phyloP scores from a whole-genome alignment of 2,888 invertebrate species.

The Melinaea marsaeus region DNA sequence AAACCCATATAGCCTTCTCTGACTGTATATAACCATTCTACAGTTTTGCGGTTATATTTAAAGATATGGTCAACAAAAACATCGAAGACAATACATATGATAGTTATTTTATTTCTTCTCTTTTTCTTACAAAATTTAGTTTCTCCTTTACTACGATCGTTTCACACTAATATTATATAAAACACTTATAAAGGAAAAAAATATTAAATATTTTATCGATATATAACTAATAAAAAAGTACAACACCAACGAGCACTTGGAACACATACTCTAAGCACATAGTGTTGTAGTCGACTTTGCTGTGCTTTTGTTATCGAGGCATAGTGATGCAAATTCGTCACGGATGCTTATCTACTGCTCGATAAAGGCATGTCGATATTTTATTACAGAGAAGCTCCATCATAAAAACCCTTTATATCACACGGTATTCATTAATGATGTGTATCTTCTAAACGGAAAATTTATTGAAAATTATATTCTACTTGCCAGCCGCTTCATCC shows the following conservation, averaged over 20 bases:
- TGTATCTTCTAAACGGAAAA: constrained; percentile 38
- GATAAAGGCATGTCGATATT: constrained; percentile 72
- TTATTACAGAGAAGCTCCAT: constrained; percentile 62
- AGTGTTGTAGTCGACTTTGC: no score
- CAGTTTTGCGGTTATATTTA: no score
- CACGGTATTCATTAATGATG: constrained; percentile 50
- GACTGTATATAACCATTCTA: no score
- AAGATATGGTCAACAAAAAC: no score
- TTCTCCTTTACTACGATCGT: no score
- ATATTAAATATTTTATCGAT: constrained; percentile 70
- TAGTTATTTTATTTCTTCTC: no score
- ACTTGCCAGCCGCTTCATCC: no score
- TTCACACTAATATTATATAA: constrained; percentile 23
- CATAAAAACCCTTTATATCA: constrained; percentile 56
- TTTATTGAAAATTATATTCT: constrained; percentile 17
- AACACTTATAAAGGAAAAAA: constrained; percentile 50
- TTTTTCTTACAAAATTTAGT: no score
- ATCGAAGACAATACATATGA: no score
- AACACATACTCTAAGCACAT: no score
- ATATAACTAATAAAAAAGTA: constrained; percentile 27
- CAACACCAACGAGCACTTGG: no score
- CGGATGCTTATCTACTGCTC: constrained; percentile 74
- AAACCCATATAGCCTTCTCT: no score
- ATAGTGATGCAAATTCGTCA: constrained; percentile 70
- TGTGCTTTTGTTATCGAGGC: constrained; percentile 33